A percentile compares a stretch with the other conserved stretches of the same genome.
Evolutionary conservation across 2,888 invertebrate species (phyloP).

Genomic region (Chymomyza amoena): DNA sequence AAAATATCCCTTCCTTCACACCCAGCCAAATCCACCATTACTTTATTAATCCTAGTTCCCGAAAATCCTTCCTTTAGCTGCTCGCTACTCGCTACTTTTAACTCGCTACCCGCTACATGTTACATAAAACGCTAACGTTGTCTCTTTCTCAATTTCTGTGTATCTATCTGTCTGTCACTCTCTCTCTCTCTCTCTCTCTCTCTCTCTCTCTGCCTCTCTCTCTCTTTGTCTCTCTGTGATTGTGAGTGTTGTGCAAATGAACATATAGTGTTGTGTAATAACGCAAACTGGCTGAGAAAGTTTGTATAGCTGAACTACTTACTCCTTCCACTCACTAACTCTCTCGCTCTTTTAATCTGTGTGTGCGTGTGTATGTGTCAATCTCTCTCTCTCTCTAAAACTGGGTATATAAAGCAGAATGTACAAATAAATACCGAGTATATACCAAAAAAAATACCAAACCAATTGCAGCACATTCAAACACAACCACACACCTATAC

Average conservation of each 20-base stretch:
- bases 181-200: background rate
- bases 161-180: background rate
- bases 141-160: background rate
- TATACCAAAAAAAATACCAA: too few relatives aligned
- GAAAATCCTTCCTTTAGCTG: background rate
- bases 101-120: conserved; percentile 38
- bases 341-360: conserved; percentile 15
- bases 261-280: background rate
- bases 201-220: conserved; percentile 14
- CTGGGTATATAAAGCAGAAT: background rate
- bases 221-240: background rate
- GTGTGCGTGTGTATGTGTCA: background rate
- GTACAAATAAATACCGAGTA: too few relatives aligned
- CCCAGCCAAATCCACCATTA: too few relatives aligned
- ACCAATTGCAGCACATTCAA: background rate
- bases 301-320: background rate
- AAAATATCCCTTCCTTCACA: background rate
- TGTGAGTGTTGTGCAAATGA: background rate
- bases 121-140: conserved; percentile 28
- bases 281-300: background rate
- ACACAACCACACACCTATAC: background rate
- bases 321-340: conserved; percentile 14
- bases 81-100: background rate
- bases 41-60: background rate
- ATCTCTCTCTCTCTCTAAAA: background rate